Evolutionary conservation across 2,113 vertebrate species (phyloP).

Genomic region (Myotis brandtii): DNA sequence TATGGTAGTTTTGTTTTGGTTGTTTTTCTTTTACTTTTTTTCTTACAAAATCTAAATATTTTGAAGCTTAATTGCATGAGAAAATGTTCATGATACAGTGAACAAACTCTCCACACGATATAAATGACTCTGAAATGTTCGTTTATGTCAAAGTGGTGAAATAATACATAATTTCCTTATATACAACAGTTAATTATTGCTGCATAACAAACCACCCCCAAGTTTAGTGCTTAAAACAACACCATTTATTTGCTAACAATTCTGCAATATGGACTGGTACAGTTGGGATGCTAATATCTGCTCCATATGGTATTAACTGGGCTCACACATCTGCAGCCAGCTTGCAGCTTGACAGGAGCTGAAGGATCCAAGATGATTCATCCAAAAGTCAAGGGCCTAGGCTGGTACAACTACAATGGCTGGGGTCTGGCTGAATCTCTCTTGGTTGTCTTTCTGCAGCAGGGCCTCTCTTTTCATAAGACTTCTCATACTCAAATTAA

Average conservation of each 20-base stretch:
- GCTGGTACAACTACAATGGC: neutral
- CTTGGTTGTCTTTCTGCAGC: neutral
- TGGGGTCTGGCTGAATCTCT: neutral
- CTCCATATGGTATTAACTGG: neutral
- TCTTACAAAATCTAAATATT: slow-evolving; percentile 52
- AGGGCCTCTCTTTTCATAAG: neutral
- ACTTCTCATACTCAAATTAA: neutral
- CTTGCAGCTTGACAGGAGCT: neutral
- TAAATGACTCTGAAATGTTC: neutral
- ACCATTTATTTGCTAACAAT: slow-evolving; percentile 6
- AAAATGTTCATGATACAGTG: neutral
- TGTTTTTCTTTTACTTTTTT: neutral
- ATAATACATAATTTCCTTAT: neutral
- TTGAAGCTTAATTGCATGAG: neutral
- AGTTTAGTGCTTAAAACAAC: neutral
- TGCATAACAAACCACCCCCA: neutral
- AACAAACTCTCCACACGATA: slow-evolving; percentile 26
- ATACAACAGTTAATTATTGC: neutral
- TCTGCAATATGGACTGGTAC: neutral
- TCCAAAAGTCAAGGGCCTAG: neutral
- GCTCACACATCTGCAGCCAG: neutral
- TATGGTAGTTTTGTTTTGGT: neutral
- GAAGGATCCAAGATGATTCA: neutral
- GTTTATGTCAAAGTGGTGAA: neutral
- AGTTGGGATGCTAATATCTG: neutral